Percentiles rank a stretch among this genome's conserved stretches.
phyloP scores from a whole-genome alignment of 2,888 invertebrate species.

The Metallyticus violacea region DNA sequence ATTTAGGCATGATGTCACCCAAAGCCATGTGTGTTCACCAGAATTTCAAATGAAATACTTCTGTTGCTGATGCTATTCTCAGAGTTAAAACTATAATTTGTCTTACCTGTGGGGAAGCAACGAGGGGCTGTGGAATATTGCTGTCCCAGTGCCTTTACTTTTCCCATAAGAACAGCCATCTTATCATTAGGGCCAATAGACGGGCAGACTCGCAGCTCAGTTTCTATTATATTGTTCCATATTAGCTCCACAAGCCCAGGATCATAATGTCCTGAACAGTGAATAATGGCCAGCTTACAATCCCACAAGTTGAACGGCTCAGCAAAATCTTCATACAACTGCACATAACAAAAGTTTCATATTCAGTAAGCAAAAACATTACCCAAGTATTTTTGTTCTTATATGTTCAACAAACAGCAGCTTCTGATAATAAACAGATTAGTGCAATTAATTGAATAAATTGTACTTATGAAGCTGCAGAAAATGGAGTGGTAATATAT shows the following conservation, averaged over 20 bases:
- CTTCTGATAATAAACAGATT: no score
- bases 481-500: no score
- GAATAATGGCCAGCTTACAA: slow-evolving; percentile 90
- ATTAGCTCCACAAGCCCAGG: slow-evolving; percentile 82
- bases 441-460: no score
- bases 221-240: slow-evolving; percentile 80
- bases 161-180: slow-evolving; percentile 67
- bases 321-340: slow-evolving; percentile 87
- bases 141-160: slow-evolving; percentile 72
- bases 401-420: no score
- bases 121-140: slow-evolving; percentile 78
- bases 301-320: slow-evolving; percentile 88
- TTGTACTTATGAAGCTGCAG: no score
- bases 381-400: no score
- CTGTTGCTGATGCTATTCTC: no score
- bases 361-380: no score
- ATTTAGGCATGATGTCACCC: no score
- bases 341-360: no score
- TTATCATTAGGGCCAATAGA: slow-evolving; percentile 54
- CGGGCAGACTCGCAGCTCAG: slow-evolving; percentile 37
- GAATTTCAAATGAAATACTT: no score
- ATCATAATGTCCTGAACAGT: slow-evolving; percentile 92
- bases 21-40: no score
- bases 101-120: slow-evolving; percentile 82
- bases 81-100: not conserved